Evolutionary conservation across 1,140 invertebrate genomes (phyloP), one percentile per base, ranked within the genome.

Genomic region (Drosophila arawakana): DNA sequence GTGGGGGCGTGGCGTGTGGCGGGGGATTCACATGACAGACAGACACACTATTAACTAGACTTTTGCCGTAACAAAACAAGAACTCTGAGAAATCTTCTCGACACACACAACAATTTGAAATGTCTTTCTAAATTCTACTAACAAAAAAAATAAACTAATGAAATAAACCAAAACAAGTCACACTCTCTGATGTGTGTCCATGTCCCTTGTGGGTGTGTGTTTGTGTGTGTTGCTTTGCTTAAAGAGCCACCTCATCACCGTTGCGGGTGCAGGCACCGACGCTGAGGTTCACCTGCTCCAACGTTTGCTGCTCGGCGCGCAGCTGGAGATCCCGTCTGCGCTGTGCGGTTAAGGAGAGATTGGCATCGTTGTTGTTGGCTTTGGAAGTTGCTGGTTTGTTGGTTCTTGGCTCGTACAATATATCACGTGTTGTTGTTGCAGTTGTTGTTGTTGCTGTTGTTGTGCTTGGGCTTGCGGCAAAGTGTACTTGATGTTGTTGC

Each of bases 201-300:
- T 30, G 25, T 6, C 25, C 25, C 25, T 30, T 30, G 25, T 30
- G 25, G 25, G 25, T 30, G 4, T 30, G 25, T 30, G 25, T 30
- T 30, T 30, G 25, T 30, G 25, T 30, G 25, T 30, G 9, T 37
- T 15, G 5, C 2, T 57, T 35, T 21, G 10, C 11, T 91, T 88
- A 91, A 30, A 91, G 83, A 47, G 88, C 88, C 73, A 91, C 88
- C 81, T 91, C 88, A 18, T 91, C 88, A 47, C 88, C 88, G 30
- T 91, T 90, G 8, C 82, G 78, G 9, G 76, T 81, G 73, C 80
- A 41, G 68, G 78, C 62, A 58, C 68, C 76, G 18, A 58, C 68
- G 35, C 60, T 75, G 55, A 81, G 76, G 55, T 37, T 73, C 57
- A 91, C 83, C 69, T 91, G 78, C 73, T 84, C 88, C 58, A 84